Conservation (phyloP, 2,888 invertebrate species). For the Vannuccia rotundouncinata region DNA sequence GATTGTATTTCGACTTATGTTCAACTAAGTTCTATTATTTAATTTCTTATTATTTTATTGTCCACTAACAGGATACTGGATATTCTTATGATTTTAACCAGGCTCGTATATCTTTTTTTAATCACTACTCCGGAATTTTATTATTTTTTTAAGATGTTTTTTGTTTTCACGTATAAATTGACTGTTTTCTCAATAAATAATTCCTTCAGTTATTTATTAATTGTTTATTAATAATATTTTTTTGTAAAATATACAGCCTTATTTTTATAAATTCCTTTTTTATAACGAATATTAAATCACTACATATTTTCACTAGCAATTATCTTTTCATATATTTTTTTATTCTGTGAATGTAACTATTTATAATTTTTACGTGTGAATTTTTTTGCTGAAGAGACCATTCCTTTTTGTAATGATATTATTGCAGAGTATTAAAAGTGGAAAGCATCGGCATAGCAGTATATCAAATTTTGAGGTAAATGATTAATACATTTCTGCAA, state of each 20-base stretch:
- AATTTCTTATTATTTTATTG: background rate
- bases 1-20: too few relatives aligned
- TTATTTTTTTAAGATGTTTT: background rate
- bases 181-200: too few relatives aligned
- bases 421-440: background rate
- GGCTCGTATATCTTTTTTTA: background rate
- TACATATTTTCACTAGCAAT: too few relatives aligned
- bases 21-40: too few relatives aligned
- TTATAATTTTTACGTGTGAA: background rate
- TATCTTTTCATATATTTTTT: background rate
- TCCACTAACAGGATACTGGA: constrained; percentile 11
- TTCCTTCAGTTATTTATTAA: too few relatives aligned
- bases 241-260: background rate
- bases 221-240: too few relatives aligned
- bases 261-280: background rate
- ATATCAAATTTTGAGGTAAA: background rate
- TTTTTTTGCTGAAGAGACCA: background rate
- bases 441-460: background rate
- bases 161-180: background rate
- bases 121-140: background rate
- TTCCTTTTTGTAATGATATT: background rate
- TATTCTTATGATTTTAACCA: background rate
- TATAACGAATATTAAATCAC: background rate
- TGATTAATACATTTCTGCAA: too few relatives aligned
- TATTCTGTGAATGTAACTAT: too few relatives aligned